A percentile compares a stretch with the other conserved stretches of the same genome.
phyloP scores from a whole-genome alignment of 2,888 invertebrate species.

The Drosophila borealis region DNA sequence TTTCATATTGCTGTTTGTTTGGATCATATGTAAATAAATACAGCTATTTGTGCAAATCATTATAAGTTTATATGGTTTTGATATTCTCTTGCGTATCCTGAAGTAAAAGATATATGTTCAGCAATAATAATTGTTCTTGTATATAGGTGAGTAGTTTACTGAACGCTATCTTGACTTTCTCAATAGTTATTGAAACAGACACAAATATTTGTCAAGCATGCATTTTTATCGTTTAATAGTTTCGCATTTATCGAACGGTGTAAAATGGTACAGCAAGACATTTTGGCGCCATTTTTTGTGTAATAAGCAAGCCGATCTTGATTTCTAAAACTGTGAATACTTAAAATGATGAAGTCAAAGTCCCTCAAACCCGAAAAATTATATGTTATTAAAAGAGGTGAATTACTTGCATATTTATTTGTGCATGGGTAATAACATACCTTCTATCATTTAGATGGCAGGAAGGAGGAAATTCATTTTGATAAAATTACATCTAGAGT shows the following conservation, averaged over 20 bases:
- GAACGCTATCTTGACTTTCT: slow-evolving; percentile 27
- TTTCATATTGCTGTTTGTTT: too few species aligned
- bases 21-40: too few species aligned
- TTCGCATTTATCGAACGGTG: slow-evolving; percentile 18
- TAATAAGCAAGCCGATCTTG: background rate
- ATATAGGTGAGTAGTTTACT: too few species aligned
- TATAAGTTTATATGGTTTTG: too few species aligned
- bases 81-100: too few species aligned
- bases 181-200: too few species aligned
- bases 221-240: too few species aligned
- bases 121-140: too few species aligned
- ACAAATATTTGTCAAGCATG: background rate
- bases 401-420: slow-evolving; percentile 10
- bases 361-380: slow-evolving; percentile 59
- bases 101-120: too few species aligned
- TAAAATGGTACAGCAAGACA: background rate
- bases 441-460: slow-evolving; percentile 88
- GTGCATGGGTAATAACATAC: background rate
- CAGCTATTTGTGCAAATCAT: too few species aligned
- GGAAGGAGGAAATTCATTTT: slow-evolving; percentile 96
- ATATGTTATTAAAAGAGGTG: slow-evolving; percentile 86
- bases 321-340: slow-evolving; percentile 5
- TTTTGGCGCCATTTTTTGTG: slow-evolving; percentile 46
- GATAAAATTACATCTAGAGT: slow-evolving; percentile 99
- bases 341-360: slow-evolving; percentile 45